Percentiles rank a stretch among this genome's conserved stretches.
phyloP scores from a whole-genome alignment of 2,888 invertebrate species.

The Synanthedon formicaeformis region DNA sequence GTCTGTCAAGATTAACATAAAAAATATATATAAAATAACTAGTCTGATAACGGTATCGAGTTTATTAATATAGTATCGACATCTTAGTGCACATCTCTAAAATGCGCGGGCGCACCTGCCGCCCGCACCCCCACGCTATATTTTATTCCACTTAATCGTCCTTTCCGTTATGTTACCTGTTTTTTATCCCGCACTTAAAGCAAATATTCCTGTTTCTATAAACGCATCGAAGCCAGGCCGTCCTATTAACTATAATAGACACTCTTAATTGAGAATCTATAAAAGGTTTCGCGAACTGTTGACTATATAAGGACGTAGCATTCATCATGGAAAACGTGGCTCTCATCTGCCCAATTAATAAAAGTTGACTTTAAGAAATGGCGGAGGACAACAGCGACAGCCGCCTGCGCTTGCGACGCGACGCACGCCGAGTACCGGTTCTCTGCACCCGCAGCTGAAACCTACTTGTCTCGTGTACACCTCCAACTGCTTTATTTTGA shows the following conservation, averaged over 20 bases:
- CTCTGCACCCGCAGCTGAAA: constrained; percentile 56
- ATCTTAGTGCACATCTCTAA: constrained; percentile 31
- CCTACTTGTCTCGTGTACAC: constrained; percentile 26
- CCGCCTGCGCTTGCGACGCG: constrained; percentile 30
- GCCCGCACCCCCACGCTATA: constrained; percentile 67
- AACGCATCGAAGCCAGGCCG: constrained; percentile 49
- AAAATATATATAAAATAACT: too few species aligned
- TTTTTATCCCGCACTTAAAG: constrained; percentile 62
- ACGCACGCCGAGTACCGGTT: constrained; percentile 40
- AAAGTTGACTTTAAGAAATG: constrained; percentile 66
- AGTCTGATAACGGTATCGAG: too few species aligned
- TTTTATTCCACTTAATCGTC: constrained; percentile 70
- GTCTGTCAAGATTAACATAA: too few species aligned
- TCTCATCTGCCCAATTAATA: constrained; percentile 72
- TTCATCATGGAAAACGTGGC: constrained; percentile 63
- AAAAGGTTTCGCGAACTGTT: constrained; percentile 67
- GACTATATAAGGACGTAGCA: constrained; percentile 59
- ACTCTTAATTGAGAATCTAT: constrained; percentile 70
- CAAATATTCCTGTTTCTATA: constrained; percentile 65
- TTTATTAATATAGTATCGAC: neutral
- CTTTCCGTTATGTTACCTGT: constrained; percentile 68
- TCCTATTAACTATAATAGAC: constrained; percentile 68
- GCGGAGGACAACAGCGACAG: constrained; percentile 44
- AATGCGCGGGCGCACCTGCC: constrained; percentile 40
- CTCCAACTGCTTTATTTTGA: constrained; percentile 63